A percentile compares a stretch with the other conserved stretches of the same genome.
Evolutionary conservation across 1,140 invertebrate genomes (phyloP).

Genomic region (Chrysopa pallens): DNA sequence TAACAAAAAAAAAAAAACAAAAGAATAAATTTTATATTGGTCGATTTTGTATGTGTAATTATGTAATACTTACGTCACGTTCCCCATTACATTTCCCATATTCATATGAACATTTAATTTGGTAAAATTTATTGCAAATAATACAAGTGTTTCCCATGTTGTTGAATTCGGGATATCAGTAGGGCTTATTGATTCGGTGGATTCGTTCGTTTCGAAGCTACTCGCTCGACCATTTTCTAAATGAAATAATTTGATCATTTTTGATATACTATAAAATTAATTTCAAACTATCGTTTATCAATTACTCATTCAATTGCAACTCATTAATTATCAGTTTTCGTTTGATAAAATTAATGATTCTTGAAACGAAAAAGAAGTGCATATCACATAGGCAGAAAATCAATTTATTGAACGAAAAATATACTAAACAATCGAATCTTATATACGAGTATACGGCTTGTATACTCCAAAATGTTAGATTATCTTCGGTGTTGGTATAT

Average conservation of each 20-base stretch:
- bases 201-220: slow-evolving; percentile 27
- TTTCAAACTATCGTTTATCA: too few relatives aligned
- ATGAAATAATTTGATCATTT: slow-evolving; percentile 12
- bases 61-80: slow-evolving; percentile 50
- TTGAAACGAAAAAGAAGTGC: too few relatives aligned
- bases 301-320: too few relatives aligned
- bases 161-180: slow-evolving; percentile 33
- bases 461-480: too few relatives aligned
- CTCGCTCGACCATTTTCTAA: slow-evolving; percentile 24
- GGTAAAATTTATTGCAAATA: slow-evolving; percentile 91
- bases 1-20: slow-evolving; percentile 7
- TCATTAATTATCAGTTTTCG: too few relatives aligned
- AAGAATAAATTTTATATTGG: not conserved
- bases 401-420: too few relatives aligned
- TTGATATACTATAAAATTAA: slow-evolving; percentile 2
- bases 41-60: not conserved
- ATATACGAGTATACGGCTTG: too few relatives aligned
- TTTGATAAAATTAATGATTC: too few relatives aligned
- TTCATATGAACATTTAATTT: slow-evolving; percentile 94
- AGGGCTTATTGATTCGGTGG: slow-evolving; percentile 18
- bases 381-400: too few relatives aligned
- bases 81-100: slow-evolving; percentile 98
- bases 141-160: slow-evolving; percentile 86
- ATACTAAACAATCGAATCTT: too few relatives aligned
- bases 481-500: too few relatives aligned